Conservation (phyloP, 2,797 vertebrate species). For the Sciurus vulgaris region DNA sequence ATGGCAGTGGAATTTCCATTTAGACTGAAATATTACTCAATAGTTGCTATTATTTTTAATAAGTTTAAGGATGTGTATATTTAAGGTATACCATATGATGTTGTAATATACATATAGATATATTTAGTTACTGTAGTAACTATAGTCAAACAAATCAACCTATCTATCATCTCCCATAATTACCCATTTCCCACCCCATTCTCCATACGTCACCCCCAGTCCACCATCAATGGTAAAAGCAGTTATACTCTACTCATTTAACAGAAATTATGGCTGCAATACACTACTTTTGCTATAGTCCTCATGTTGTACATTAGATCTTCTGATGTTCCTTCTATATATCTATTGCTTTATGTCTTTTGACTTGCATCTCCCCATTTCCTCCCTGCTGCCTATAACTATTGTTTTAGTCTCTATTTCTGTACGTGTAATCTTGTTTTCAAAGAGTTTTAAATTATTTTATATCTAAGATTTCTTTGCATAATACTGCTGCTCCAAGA, state of each 20-base stretch:
- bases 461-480: constrained; percentile 41
- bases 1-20: background rate
- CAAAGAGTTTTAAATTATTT: background rate
- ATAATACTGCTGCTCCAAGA: constrained; percentile 22
- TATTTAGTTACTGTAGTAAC: background rate
- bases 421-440: background rate
- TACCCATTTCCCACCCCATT: background rate
- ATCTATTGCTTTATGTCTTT: background rate
- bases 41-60: background rate
- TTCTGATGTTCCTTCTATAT: background rate
- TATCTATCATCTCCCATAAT: background rate
- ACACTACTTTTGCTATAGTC: background rate
- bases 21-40: background rate
- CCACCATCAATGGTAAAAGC: background rate
- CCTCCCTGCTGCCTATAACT: background rate
- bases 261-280: background rate
- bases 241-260: background rate
- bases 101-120: background rate
- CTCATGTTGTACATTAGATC: background rate
- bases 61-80: background rate
- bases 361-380: too few species aligned
- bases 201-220: too few species aligned
- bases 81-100: background rate
- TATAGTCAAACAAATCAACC: background rate
- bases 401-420: background rate